Evolutionary conservation across 2,888 invertebrate genomes (phyloP).

Genomic region (Nemurella pictetii): DNA sequence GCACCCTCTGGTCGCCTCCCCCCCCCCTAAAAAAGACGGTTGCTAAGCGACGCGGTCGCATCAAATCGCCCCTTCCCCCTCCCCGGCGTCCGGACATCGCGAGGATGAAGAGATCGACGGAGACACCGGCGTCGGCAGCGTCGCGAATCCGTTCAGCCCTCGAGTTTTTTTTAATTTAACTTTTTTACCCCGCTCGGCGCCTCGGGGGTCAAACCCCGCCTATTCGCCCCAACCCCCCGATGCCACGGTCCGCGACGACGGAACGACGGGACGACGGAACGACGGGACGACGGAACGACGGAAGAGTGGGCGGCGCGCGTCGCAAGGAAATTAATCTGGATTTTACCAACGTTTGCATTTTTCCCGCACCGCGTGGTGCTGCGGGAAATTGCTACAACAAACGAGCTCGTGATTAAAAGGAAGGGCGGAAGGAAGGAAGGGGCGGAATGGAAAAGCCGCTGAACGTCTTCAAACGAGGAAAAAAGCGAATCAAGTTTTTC

Average conservation of each 20-base stretch:
- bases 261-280: background rate
- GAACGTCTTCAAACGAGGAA: background rate
- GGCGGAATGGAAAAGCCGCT: background rate
- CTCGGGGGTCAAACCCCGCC: background rate
- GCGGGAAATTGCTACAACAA: constrained; percentile 4
- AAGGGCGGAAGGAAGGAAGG: background rate
- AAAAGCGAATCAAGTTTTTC: background rate
- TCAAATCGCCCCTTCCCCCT: constrained; percentile 7
- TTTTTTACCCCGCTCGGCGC: background rate
- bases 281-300: background rate
- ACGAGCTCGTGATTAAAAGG: background rate
- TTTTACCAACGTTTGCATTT: background rate
- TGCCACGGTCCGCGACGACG: background rate
- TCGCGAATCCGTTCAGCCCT: background rate
- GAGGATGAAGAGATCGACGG: constrained; percentile 1
- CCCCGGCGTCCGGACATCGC: background rate
- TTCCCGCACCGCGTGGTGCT: background rate
- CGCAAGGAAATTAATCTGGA: background rate
- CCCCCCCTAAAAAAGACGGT: too few species aligned
- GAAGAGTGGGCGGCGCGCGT: background rate
- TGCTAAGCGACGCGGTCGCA: background rate
- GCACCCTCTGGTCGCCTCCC: background rate
- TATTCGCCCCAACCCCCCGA: background rate
- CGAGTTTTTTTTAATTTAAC: background rate
- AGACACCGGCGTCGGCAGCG: constrained; percentile 13